Evolutionary conservation across 1,140 invertebrate species (phyloP).

Genomic region (Drosophila pallidifrons): DNA sequence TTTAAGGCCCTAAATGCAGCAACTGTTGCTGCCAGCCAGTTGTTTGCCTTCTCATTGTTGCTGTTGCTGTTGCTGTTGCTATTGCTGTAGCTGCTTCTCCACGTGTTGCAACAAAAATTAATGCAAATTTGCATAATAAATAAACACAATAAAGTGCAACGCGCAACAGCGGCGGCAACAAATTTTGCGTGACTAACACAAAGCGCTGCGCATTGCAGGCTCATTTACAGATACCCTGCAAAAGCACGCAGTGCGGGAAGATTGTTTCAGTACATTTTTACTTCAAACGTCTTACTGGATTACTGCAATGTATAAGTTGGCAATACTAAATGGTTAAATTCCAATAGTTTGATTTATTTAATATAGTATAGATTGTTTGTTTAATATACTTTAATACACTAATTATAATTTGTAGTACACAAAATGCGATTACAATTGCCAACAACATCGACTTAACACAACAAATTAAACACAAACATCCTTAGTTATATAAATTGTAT

Average conservation of each 20-base stretch:
- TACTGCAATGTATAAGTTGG: no score
- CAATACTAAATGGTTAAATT: no score
- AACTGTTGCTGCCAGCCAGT: slow-evolving; percentile 29
- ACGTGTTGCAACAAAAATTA: slow-evolving; percentile 76
- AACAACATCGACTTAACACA: no score
- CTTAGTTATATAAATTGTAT: no score
- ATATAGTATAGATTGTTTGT: no score
- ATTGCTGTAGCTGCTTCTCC: slow-evolving; percentile 27
- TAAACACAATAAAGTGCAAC: slow-evolving; percentile 69
- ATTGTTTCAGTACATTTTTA: background rate
- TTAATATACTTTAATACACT: no score
- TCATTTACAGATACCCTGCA: slow-evolving; percentile 41
- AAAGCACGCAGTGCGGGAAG: background rate
- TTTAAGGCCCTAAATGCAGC: slow-evolving; percentile 57
- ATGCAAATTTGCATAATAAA: slow-evolving; percentile 81
- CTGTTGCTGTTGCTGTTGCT: slow-evolving; percentile 13
- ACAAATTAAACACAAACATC: no score
- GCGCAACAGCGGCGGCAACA: slow-evolving; percentile 23
- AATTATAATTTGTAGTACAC: no score
- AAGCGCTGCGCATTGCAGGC: slow-evolving; percentile 55
- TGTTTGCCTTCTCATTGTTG: slow-evolving; percentile 21
- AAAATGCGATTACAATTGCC: no score
- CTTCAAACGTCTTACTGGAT: no score
- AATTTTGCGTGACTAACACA: slow-evolving; percentile 63
- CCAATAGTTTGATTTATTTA: no score